A percentile compares a stretch with the other conserved stretches of the same genome.
phyloP scores from a whole-genome alignment of 2,797 vertebrate genomes.

The Syndactyla subalaris region DNA sequence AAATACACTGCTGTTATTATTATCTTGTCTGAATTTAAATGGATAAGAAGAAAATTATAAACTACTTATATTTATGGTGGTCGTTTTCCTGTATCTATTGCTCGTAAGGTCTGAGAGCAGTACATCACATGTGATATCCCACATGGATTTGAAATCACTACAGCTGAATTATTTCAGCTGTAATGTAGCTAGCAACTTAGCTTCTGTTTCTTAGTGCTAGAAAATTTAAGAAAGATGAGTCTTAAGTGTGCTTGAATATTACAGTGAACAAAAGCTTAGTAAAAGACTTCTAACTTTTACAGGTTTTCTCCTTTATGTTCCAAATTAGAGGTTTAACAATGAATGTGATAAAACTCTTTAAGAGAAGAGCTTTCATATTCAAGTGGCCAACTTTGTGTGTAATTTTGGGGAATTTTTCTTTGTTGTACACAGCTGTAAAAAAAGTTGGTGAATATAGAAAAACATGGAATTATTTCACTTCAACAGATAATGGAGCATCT shows the following conservation, averaged over 20 bases:
- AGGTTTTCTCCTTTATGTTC: neutral
- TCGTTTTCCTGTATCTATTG: neutral
- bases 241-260: neutral
- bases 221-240: neutral
- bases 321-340: neutral
- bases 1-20: neutral
- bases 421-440: neutral
- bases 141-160: neutral
- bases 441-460: conserved; percentile 26
- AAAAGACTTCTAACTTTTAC: neutral
- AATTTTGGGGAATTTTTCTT: neutral
- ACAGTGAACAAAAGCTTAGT: neutral
- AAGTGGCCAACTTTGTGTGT: neutral
- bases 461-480: conserved; percentile 18
- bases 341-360: neutral
- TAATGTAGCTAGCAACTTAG: neutral
- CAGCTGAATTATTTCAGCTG: neutral
- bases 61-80: neutral
- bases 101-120: neutral
- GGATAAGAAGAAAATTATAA: neutral
- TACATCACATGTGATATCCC: neutral
- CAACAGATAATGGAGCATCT: conserved; percentile 8
- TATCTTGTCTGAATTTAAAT: neutral
- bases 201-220: neutral
- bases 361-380: neutral